Conservation (phyloP, 2,888 invertebrate species). For the Celastrina argiolus region DNA sequence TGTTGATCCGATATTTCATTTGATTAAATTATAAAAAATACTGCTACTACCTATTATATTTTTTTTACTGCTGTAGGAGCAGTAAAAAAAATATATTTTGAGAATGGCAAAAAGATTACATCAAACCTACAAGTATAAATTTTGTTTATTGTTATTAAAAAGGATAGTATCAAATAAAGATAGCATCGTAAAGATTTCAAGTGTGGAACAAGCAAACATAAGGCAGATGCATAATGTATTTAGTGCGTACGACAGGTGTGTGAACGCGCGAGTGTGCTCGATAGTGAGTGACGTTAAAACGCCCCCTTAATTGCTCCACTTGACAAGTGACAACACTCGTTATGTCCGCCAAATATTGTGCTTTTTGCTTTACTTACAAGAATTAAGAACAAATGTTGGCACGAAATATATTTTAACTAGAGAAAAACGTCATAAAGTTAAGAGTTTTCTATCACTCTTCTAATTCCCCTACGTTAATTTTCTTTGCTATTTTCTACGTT, state of each 20-base stretch:
- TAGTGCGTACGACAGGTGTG: slow-evolving; percentile 48
- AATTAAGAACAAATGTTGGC: slow-evolving; percentile 19
- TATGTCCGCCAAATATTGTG: slow-evolving; percentile 31
- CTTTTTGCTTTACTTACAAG: slow-evolving; percentile 21
- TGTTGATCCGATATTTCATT: no score
- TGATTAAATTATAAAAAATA: no score
- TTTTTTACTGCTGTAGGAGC: no score
- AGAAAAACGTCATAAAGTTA: no score
- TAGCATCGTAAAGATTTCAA: background rate
- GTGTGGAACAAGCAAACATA: slow-evolving; percentile 3
- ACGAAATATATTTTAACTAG: background rate
- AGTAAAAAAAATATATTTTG: no score
- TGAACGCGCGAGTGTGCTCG: slow-evolving; percentile 49
- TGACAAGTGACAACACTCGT: slow-evolving; percentile 40
- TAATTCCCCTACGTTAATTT: no score
- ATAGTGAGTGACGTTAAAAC: slow-evolving; percentile 47
- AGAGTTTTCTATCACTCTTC: no score
- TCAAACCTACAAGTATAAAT: background rate
- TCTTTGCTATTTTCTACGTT: no score
- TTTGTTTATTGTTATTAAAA: background rate
- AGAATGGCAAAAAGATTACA: background rate
- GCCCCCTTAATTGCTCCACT: slow-evolving; percentile 44
- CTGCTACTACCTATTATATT: no score
- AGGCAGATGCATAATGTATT: slow-evolving; percentile 38
- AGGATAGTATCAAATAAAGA: background rate